These are phyloP conservation scores for Petrolisthes cinctipes DNA, from an alignment of 2,888 invertebrate species.

Conservation along the genomic window DNA sequence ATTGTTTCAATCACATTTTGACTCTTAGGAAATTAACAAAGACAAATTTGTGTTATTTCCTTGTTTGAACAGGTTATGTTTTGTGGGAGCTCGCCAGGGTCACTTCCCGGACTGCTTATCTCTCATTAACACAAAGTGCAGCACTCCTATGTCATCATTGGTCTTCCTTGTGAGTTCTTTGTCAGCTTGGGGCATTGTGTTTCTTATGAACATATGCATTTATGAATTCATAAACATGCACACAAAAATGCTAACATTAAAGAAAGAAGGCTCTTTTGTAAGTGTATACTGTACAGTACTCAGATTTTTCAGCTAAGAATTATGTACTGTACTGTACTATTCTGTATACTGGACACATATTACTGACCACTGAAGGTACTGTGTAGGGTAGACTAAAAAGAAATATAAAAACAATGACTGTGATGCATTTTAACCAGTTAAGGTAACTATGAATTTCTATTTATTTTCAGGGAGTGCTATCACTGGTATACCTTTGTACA, in stretches of 20 bases:
- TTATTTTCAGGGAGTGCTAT: conserved; percentile 81
- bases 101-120: conserved; percentile 87
- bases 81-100: conserved; percentile 90
- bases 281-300: too few relatives aligned
- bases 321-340: too few relatives aligned
- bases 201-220: too few relatives aligned
- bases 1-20: background rate
- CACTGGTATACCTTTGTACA: conserved; percentile 85
- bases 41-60: background rate
- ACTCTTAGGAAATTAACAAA: background rate
- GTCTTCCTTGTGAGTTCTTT: conserved; percentile 80
- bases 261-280: too few relatives aligned
- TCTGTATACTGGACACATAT: too few relatives aligned
- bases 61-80: conserved; percentile 79
- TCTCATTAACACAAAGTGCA: conserved; percentile 81
- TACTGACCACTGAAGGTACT: too few relatives aligned
- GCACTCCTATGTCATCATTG: conserved; percentile 85
- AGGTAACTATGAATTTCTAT: background rate
- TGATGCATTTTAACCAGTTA: background rate
- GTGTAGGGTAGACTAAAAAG: too few relatives aligned
- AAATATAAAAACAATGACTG: too few relatives aligned
- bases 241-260: too few relatives aligned
- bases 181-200: too few relatives aligned
- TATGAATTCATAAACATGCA: too few relatives aligned
- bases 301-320: too few relatives aligned